Evolutionary conservation across 2,113 vertebrate genomes (phyloP).

Genomic region (Saimiri boliviensis): DNA sequence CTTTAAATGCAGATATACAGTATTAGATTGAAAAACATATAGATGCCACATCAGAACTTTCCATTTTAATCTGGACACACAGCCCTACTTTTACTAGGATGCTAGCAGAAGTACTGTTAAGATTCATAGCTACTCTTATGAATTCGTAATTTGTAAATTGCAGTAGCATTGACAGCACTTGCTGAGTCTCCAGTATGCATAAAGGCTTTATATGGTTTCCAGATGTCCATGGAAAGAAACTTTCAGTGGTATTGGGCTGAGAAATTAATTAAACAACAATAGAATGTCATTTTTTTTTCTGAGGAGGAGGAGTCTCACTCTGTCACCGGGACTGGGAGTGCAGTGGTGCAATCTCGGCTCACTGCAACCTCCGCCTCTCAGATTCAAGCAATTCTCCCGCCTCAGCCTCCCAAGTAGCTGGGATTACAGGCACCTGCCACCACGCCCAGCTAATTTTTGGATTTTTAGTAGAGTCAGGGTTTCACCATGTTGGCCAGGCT

Average conservation of each 20-base stretch:
- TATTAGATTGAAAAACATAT: constrained; percentile 14
- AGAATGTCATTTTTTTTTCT: neutral
- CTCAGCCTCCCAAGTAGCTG: too few species aligned
- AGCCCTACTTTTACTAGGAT: neutral
- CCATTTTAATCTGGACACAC: constrained; percentile 15
- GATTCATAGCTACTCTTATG: neutral
- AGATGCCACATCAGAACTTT: neutral
- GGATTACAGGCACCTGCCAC: too few species aligned
- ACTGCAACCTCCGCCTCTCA: too few species aligned
- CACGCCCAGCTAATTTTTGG: too few species aligned
- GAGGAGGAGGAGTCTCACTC: too few species aligned
- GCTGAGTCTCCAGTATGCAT: neutral
- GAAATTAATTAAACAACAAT: neutral
- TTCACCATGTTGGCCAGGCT: too few species aligned
- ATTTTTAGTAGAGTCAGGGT: too few species aligned
- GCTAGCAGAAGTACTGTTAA: neutral
- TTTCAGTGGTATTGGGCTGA: neutral
- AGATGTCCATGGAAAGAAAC: neutral
- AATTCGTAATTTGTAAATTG: neutral
- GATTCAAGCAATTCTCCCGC: too few species aligned
- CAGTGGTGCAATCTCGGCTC: too few species aligned
- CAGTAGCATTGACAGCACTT: neutral
- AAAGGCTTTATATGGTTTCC: neutral
- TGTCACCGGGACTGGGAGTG: too few species aligned
- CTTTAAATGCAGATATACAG: neutral